These are phyloP conservation scores for Leucopsar rothschildi DNA, from an alignment of 2,113 vertebrate genomes.

Conservation along the genomic window DNA sequence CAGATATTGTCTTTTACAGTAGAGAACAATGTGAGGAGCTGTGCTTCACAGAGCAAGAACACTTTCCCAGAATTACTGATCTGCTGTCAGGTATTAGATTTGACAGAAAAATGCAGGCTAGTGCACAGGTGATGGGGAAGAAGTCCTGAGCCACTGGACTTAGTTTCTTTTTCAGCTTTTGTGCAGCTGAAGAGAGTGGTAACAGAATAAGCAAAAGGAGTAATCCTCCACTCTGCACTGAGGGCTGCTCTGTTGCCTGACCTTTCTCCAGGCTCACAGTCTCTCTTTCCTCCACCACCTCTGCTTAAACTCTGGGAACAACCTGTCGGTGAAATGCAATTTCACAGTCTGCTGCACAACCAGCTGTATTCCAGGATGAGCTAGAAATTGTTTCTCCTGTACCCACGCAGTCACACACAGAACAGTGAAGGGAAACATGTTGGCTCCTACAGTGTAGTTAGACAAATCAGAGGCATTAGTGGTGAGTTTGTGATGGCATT, in stretches of 20 bases:
- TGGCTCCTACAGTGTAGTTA: neutral
- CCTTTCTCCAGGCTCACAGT: neutral
- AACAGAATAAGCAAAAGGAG: neutral
- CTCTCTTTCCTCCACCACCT: neutral
- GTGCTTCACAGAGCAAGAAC: neutral
- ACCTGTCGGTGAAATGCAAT: neutral
- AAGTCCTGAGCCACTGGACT: neutral
- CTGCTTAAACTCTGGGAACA: neutral
- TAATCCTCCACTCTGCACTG: neutral
- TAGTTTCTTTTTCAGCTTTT: neutral
- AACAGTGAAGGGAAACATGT: neutral
- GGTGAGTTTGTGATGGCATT: neutral
- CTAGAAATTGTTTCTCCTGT: neutral
- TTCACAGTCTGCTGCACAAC: slow-evolving; percentile 10
- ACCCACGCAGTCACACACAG: neutral
- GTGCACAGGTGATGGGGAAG: neutral
- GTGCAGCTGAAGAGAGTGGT: neutral
- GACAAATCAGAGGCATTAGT: neutral
- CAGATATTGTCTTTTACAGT: neutral
- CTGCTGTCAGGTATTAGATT: neutral
- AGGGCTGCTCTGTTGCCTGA: neutral
- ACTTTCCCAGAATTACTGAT: neutral
- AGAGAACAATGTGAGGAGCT: neutral
- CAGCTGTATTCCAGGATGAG: neutral
- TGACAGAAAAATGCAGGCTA: neutral